Conservation (phyloP, 2,888 invertebrate species). For the Drosophila tripunctata region DNA sequence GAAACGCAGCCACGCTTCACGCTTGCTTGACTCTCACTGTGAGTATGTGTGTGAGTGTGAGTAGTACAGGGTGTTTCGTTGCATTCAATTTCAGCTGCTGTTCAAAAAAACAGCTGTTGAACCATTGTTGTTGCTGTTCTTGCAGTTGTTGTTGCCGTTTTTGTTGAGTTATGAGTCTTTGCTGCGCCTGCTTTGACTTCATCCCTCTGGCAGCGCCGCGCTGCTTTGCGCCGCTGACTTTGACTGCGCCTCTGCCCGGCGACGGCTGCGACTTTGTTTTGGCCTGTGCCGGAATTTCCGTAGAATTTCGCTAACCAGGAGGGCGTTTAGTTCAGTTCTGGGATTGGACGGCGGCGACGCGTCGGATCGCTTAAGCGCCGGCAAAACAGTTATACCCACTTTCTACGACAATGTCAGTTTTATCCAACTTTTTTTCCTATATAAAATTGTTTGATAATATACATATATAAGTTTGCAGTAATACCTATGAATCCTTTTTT, state of each 20-base stretch:
- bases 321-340: slow-evolving; percentile 5
- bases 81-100: slow-evolving; percentile 54
- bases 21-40: slow-evolving; percentile 31
- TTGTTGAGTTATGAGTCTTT: slow-evolving; percentile 59
- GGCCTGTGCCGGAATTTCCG: slow-evolving; percentile 60
- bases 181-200: slow-evolving; percentile 37
- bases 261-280: slow-evolving; percentile 33
- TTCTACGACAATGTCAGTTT: too few relatives aligned
- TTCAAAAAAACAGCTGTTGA: slow-evolving; percentile 54
- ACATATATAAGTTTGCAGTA: too few relatives aligned
- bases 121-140: slow-evolving; percentile 18
- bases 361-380: slow-evolving; percentile 37
- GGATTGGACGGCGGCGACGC: not conserved
- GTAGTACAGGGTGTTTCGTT: slow-evolving; percentile 66
- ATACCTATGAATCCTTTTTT: too few relatives aligned
- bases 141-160: slow-evolving; percentile 25
- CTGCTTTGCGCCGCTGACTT: slow-evolving; percentile 12
- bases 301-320: slow-evolving; percentile 32
- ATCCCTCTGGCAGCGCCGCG: slow-evolving; percentile 12
- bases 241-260: slow-evolving; percentile 6
- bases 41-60: slow-evolving; percentile 4
- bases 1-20: slow-evolving; percentile 33
- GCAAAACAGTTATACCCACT: slow-evolving; percentile 21
- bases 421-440: too few relatives aligned
- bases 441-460: too few relatives aligned